Evolutionary conservation across 2,888 invertebrate genomes (phyloP).

Genomic region (Calameuta idolon): DNA sequence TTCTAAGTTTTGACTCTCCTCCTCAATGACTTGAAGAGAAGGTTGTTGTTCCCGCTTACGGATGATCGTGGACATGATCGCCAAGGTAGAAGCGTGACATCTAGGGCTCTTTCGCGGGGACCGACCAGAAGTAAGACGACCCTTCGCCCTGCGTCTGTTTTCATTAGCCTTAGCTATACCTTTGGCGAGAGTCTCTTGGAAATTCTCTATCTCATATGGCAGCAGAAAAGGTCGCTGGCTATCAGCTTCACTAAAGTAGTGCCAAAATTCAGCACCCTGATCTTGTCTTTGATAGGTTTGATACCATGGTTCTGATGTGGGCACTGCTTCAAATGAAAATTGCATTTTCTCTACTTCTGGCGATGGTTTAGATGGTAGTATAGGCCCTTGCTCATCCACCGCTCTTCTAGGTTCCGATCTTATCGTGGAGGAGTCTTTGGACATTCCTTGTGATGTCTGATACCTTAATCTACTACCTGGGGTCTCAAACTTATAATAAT

Average conservation of each 20-base stretch:
- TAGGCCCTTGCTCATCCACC: constrained; percentile 36
- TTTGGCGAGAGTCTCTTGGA: constrained; percentile 55
- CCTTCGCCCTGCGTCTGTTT: constrained; percentile 33
- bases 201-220: constrained; percentile 79
- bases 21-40: not conserved
- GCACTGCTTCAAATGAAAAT: constrained; percentile 82
- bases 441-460: constrained; percentile 52
- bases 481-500: constrained; percentile 71
- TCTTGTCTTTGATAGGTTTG: constrained; percentile 83
- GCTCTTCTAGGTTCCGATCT: constrained; percentile 24
- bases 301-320: constrained; percentile 82
- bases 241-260: constrained; percentile 71
- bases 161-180: constrained; percentile 24
- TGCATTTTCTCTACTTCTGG: constrained; percentile 72
- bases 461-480: constrained; percentile 67
- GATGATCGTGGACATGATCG: constrained; percentile 74
- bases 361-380: constrained; percentile 63
- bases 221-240: constrained; percentile 75
- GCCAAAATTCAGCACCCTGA: constrained; percentile 75
- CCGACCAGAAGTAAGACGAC: constrained; percentile 59
- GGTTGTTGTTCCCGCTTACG: constrained; percentile 54
- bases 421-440: constrained; percentile 54
- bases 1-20: constrained; percentile 36
- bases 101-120: constrained; percentile 87
- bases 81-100: constrained; percentile 89